A percentile compares a stretch with the other conserved stretches of the same genome.
phyloP scores from a whole-genome alignment of 2,888 invertebrate genomes.

The Zeuzera pyrina region DNA sequence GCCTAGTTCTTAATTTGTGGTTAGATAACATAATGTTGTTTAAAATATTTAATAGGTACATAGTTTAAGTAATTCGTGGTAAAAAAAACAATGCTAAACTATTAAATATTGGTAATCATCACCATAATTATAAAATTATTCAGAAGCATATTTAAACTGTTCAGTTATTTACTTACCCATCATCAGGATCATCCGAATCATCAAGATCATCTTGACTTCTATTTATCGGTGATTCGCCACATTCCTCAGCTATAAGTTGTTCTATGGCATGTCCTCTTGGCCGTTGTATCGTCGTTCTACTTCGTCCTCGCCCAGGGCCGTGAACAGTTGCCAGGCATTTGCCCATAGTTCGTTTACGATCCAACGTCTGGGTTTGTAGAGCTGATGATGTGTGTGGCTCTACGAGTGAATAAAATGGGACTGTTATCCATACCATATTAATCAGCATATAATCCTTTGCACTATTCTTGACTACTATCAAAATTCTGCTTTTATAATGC shows the following conservation, averaged over 20 bases:
- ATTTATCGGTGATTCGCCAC: constrained; percentile 51
- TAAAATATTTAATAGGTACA: constrained; percentile 3
- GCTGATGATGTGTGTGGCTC: constrained; percentile 66
- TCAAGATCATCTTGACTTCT: constrained; percentile 71
- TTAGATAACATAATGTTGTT: no score
- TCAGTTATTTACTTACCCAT: constrained; percentile 56
- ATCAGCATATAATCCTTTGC: no score
- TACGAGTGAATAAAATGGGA: constrained; percentile 25
- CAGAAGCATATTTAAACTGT: no score
- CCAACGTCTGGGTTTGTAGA: constrained; percentile 60
- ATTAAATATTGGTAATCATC: no score
- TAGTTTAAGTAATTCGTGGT: no score
- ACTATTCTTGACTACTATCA: no score
- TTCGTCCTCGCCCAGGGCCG: constrained; percentile 40
- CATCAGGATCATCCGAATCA: constrained; percentile 75
- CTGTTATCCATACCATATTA: no score
- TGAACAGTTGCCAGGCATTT: constrained; percentile 62
- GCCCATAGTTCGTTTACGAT: constrained; percentile 42
- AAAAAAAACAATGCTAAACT: no score
- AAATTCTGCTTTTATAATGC: no score
- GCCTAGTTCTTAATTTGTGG: no score
- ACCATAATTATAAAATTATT: no score
- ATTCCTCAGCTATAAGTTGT: constrained; percentile 61
- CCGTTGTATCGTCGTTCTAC: constrained; percentile 41
- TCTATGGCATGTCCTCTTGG: constrained; percentile 56